Conservation (phyloP, 2,888 invertebrate species). For the Xestia c-nigrum region DNA sequence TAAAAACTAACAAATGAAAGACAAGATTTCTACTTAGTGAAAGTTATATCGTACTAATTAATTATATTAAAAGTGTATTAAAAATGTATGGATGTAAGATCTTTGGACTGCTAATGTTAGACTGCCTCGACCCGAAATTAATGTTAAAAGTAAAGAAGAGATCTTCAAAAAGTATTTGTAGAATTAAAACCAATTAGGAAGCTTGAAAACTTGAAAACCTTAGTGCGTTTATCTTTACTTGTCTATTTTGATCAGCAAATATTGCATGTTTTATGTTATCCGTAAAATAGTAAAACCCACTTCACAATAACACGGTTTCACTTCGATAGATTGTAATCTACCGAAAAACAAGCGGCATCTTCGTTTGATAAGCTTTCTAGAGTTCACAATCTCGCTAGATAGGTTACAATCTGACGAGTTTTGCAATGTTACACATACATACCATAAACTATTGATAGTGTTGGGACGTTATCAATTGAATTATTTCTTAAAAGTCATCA, state of each 20-base stretch:
- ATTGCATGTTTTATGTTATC: too few species aligned
- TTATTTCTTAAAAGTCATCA: background rate
- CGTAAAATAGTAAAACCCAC: too few species aligned
- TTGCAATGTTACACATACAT: too few species aligned
- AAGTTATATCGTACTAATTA: conserved; percentile 53
- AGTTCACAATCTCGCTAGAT: too few species aligned
- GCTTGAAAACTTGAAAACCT: background rate
- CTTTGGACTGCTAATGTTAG: conserved; percentile 9
- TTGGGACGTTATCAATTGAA: background rate
- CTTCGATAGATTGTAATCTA: too few species aligned
- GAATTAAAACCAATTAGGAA: background rate
- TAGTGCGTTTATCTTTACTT: conserved; percentile 2
- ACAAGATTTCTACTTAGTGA: conserved; percentile 51
- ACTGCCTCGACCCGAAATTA: conserved; percentile 11
- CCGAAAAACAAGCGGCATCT: too few species aligned
- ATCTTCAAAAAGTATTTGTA: background rate
- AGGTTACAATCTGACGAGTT: too few species aligned
- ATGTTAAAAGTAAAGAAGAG: background rate
- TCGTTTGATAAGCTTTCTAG: too few species aligned
- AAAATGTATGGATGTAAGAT: conserved; percentile 31
- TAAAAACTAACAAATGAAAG: conserved; percentile 51
- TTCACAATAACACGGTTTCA: too few species aligned
- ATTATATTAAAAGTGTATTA: conserved; percentile 40
- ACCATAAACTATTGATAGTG: background rate
- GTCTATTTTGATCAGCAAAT: background rate